phyloP scores from a whole-genome alignment of 2,888 invertebrate species.

The Thera obeliscata region DNA sequence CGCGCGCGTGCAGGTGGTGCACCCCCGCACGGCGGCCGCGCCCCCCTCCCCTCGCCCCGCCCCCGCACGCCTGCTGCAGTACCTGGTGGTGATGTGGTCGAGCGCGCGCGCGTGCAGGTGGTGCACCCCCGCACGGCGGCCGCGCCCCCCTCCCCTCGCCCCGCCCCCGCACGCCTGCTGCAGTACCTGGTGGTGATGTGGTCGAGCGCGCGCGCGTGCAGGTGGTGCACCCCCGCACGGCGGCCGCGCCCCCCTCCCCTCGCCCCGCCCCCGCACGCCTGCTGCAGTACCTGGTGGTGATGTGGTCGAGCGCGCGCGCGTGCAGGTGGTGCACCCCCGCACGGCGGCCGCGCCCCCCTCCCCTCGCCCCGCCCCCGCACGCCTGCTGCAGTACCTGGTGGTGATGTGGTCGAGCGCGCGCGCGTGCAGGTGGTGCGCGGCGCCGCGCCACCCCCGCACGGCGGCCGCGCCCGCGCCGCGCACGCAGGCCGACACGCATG shows the following conservation, averaged over 20 bases:
- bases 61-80: no score
- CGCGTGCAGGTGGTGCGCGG: conserved; percentile 41
- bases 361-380: conserved; percentile 80
- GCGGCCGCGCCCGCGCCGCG: conserved; percentile 78
- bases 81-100: no score
- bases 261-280: no score
- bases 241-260: no score
- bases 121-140: conserved; percentile 7
- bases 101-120: no score
- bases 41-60: no score
- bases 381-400: conserved; percentile 58
- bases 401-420: conserved; percentile 25
- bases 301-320: conserved; percentile 28
- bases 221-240: neutral
- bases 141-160: conserved; percentile 50
- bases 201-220: neutral
- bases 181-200: conserved; percentile 25
- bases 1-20: conserved; percentile 1
- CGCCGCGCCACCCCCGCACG: conserved; percentile 72
- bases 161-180: conserved; percentile 25
- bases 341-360: conserved; percentile 65
- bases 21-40: no score
- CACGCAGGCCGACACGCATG: conserved; percentile 83
- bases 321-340: conserved; percentile 49
- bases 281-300: conserved; percentile 17